These are phyloP conservation scores for Amphipoea lucens DNA, from an alignment of 2,888 invertebrate genomes.

Conservation along the genomic window DNA sequence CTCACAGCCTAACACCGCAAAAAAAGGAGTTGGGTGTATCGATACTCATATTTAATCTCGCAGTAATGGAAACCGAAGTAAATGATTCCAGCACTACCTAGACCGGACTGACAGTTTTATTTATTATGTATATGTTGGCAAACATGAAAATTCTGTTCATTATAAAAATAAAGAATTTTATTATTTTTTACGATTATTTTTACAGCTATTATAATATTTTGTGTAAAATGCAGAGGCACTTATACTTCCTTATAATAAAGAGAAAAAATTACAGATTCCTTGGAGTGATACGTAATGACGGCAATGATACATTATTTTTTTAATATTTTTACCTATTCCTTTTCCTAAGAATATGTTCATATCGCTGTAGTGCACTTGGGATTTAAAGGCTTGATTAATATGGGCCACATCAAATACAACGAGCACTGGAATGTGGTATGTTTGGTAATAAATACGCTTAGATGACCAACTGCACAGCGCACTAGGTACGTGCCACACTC, in stretches of 20 bases:
- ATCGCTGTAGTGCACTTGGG: background rate
- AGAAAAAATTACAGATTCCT: conserved; percentile 21
- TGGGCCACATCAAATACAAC: conserved; percentile 2
- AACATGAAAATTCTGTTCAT: conserved; percentile 25
- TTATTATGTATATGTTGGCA: conserved; percentile 15
- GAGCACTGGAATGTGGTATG: background rate
- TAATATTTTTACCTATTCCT: background rate
- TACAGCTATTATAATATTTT: conserved; percentile 25
- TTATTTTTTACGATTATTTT: background rate
- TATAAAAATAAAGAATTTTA: conserved; percentile 45
- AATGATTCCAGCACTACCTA: conserved; percentile 2
- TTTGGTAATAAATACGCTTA: background rate
- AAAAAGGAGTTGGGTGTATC: background rate
- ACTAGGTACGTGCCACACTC: background rate
- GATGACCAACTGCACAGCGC: background rate
- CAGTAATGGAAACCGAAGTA: background rate
- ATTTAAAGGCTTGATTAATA: conserved; percentile 14
- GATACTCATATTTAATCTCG: background rate
- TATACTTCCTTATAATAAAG: conserved; percentile 26
- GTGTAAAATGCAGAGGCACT: conserved; percentile 51
- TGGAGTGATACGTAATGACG: conserved; percentile 4
- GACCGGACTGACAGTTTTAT: conserved; percentile 1
- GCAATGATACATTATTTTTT: background rate
- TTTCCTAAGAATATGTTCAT: background rate
- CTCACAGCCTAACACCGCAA: background rate